Base-by-base conservation (phyloP, 2,888 invertebrate species). In the Clistopyga incitator region DNA sequence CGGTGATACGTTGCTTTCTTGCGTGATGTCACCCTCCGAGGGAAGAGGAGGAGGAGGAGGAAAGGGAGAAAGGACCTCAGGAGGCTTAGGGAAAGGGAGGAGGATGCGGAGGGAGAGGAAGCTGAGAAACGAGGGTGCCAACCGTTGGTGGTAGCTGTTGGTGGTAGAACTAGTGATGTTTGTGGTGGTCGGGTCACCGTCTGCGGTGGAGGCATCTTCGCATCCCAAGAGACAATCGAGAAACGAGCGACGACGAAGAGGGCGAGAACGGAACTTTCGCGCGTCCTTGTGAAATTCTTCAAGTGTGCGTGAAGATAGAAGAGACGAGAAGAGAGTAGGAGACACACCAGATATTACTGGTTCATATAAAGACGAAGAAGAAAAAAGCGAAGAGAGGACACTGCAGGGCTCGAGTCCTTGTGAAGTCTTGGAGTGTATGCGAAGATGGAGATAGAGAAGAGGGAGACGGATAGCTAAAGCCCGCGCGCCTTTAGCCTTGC, bases 1-100 rank as follows among this genome's bases (percentile, higher is more conserved):
- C 87, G 88, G 86, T 89, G 90, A 90, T 90, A 90, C 91, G 90
- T 91, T 88, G 89, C 85, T 90, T 89, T 88, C 89, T 88, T 88
- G 88, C 89, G 89, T 90, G 86, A 88, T 75, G 77, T 83, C 84
- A 47, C 42, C 70, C 78, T 29, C 61, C 59, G 78, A 78, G 54
- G 84, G 75, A 61, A 70, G 65, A 64, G 68, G 38, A 72, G 76
- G 50, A 47, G 15, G 61, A 47, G 54, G 65, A 61, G 71, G 65
- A 64, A 64, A 47, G 76, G 76, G 50, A 47, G 15, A 67, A 47
- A 59, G 65, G 42, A 42, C 20, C 45, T 65, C 25, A 45, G 42
- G 1, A 20, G 42, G 23, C 65, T 42, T 23, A 47, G 38, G 71
- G 18, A 29, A 56, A 15, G 45, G 38, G 71, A 23, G 23, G 50